These are phyloP conservation scores for Copidosoma aretas DNA, from an alignment of 2,888 invertebrate genomes.

Conservation along the genomic window DNA sequence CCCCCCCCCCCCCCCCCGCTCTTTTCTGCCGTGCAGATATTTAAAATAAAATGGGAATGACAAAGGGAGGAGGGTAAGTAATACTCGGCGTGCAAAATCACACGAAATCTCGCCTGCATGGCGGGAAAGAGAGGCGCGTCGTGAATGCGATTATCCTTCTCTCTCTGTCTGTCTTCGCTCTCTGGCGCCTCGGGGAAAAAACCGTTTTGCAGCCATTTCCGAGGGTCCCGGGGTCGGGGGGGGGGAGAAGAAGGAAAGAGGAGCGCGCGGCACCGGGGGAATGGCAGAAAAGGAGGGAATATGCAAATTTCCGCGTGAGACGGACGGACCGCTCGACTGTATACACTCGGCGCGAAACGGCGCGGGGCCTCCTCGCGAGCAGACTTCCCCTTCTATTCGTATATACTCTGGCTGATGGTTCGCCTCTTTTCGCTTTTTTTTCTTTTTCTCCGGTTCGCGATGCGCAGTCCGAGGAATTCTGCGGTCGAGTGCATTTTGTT, in stretches of 20 bases:
- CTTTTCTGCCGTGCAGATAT: too few species aligned
- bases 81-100: conserved; percentile 2
- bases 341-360: too few species aligned
- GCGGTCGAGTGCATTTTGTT: too few species aligned
- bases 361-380: too few species aligned
- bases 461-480: too few species aligned
- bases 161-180: conserved; percentile 27
- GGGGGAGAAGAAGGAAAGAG: background rate
- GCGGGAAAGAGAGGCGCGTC: conserved; percentile 45
- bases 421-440: too few species aligned
- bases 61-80: background rate
- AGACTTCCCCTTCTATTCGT: too few species aligned
- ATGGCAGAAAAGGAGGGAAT: conserved; percentile 6
- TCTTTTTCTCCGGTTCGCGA: too few species aligned
- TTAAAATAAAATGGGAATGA: background rate
- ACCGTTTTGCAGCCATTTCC: conserved; percentile 23
- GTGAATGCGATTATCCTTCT: conserved; percentile 53
- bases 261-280: background rate
- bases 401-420: too few species aligned
- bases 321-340: too few species aligned
- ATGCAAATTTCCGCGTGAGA: conserved; percentile 42
- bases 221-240: background rate
- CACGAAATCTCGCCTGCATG: background rate
- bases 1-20: conserved; percentile 44
- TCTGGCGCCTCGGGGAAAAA: background rate